Conservation (phyloP, 2,113 vertebrate species). For the Nothoprocta pentlandii region DNA sequence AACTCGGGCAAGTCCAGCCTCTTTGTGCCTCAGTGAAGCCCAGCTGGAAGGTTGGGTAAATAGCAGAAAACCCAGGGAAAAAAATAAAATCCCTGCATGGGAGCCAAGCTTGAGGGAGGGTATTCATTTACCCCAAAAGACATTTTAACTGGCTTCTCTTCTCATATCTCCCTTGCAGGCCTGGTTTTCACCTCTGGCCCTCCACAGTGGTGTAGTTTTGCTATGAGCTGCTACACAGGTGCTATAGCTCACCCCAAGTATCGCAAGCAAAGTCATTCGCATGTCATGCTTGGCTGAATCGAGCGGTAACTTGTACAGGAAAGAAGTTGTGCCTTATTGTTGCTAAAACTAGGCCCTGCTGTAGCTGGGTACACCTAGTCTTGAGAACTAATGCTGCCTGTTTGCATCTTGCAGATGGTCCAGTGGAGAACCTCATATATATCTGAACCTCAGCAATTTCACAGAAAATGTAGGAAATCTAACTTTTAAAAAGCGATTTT, state of each 20-base stretch:
- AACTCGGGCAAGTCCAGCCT: constrained; percentile 50
- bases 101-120: constrained; percentile 11
- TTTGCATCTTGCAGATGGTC: background rate
- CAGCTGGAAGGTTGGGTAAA: constrained; percentile 63
- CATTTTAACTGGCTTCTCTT: background rate
- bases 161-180: background rate
- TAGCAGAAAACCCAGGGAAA: constrained; percentile 32
- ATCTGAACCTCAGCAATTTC: background rate
- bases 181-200: background rate
- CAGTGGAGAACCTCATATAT: background rate
- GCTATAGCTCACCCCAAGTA: background rate
- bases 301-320: background rate
- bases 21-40: constrained; percentile 30
- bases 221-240: background rate
- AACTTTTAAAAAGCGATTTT: background rate
- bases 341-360: background rate
- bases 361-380: background rate
- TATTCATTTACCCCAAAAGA: background rate
- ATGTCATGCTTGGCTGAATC: rapidly evolving
- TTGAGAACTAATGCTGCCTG: background rate
- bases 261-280: background rate
- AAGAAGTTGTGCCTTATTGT: background rate
- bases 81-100: background rate
- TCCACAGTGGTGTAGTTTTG: background rate
- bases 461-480: background rate